Base-by-base conservation (phyloP, 2,888 invertebrate species). In the Sericinus montela region DNA sequence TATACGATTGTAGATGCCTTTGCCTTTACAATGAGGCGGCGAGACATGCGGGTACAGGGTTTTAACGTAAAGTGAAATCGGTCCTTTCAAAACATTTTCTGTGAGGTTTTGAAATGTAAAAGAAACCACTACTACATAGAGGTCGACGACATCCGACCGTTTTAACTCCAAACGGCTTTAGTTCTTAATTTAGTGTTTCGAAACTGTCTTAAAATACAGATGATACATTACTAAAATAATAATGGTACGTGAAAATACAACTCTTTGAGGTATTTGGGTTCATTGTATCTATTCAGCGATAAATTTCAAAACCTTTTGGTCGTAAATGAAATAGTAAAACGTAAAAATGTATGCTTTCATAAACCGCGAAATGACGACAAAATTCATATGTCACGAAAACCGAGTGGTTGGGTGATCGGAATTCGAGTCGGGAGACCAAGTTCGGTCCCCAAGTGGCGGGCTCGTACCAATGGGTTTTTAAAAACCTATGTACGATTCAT, bases 1-100 rank as follows among this genome's bases (percentile, higher is more conserved):
- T 80, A 78, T 74, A 67, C 79, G 81, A 83, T 85, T 84, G 86
- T 83, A 80, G 83, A 79, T 78, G 77, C 74, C 76, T 67, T 79
- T 78, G 77, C 74, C 76, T 67, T 72, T 69, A 86, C 84, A 87
- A 88, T 85, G 65, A 69, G 64, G 59, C 59, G 72, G 53, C 54
- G 76, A 80, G 77, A 78, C 74, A 78, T 79, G 82, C 80, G 79
- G 78, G 78, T 59, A 61, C 64, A 67, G 67, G 63, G 64, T 60
- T 62, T 66, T 67, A 72, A 72, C 73, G 82, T 70, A 79, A 80
- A 81, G 84, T 80, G 80, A 82, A 85, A 86, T 83, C 85, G 83
- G 81, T 83, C 82, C 87, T 83, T 86, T 85, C 85, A 86, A 85
- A 86, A 86, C 83, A 84, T 85, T 87, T 82, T 77, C 80, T 72